Base-by-base conservation (phyloP, 2,113 vertebrate genomes). In the Heterochromis multidens region DNA sequence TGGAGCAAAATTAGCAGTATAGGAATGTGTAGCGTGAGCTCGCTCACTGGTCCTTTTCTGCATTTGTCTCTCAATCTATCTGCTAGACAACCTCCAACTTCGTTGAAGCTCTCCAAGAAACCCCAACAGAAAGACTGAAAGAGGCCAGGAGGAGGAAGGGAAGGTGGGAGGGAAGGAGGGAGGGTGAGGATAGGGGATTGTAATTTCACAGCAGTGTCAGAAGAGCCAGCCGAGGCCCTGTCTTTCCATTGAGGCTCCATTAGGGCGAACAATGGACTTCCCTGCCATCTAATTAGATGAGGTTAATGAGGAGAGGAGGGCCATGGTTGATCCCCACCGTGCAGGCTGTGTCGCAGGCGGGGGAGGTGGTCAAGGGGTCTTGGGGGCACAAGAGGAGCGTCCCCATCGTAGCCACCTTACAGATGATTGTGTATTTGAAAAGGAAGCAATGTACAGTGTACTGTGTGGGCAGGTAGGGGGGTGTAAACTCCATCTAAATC, bases 271-370 rank as follows among this genome's bases (percentile, higher is more conserved):
- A 97, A 97, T 96, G 96, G 96, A 93, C 93, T 89, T 95, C 92
- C 96, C 96, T 94, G 96, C 96, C 96, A 97, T 98, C 97, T 97
- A 98, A 98, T 99, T 98, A 99, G 97, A 96, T 93, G 96, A 96
- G 97, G 97, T 97, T 99, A 99, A 98, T 98, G 97, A 98, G 97
- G 95, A 98, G 95, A 96, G 95, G 95, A 95, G 94, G 63, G 89
- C 96, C 95, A 96, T 95, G 25, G 86, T 56, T 78, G 87, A 89
- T 90, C 94, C 92, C 91, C 91, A 61, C 91, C 27, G 90, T 54
- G 92, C 92, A 88, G 67, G 77, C 83, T 83, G 93, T 83, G 90
- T 91, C 90, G 46, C 49, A 27, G 81, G 84, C 27, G 14, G 81
- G 72, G 83, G 84, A 62, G 58, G 27, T 78, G 92, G 91, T 94